phyloP scores from a whole-genome alignment of 2,888 invertebrate genomes.

The Phalangium opilio region DNA sequence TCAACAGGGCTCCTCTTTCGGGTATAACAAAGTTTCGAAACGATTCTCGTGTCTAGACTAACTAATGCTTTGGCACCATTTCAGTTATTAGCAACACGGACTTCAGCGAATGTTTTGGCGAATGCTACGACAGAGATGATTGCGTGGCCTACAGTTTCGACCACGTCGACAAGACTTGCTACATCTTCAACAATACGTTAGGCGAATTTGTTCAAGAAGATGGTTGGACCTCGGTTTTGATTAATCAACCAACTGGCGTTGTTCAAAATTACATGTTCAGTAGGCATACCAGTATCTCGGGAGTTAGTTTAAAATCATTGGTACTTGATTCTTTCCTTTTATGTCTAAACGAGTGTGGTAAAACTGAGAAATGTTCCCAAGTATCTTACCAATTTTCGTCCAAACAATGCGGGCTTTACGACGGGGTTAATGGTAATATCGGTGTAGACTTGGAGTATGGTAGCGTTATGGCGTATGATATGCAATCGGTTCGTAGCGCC shows the following conservation, averaged over 20 bases:
- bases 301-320: not conserved
- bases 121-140: not conserved
- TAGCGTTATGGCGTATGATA: no score
- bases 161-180: not conserved
- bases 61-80: no score
- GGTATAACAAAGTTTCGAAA: no score
- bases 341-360: no score
- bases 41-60: no score
- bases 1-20: not conserved
- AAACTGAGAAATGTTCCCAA: no score
- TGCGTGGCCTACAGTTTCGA: constrained; percentile 2
- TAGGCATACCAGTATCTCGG: constrained; percentile 2
- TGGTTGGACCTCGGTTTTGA: constrained; percentile 1
- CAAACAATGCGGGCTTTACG: no score
- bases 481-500: no score
- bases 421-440: no score
- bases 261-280: not conserved
- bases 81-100: not conserved
- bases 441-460: no score
- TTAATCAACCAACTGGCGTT: constrained; percentile 3
- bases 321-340: not conserved
- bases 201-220: not conserved
- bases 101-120: constrained; percentile 2
- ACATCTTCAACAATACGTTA: not conserved
- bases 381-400: no score